Evolutionary conservation across 2,888 invertebrate genomes (phyloP).

Genomic region (Acanthosepion pharaonis): DNA sequence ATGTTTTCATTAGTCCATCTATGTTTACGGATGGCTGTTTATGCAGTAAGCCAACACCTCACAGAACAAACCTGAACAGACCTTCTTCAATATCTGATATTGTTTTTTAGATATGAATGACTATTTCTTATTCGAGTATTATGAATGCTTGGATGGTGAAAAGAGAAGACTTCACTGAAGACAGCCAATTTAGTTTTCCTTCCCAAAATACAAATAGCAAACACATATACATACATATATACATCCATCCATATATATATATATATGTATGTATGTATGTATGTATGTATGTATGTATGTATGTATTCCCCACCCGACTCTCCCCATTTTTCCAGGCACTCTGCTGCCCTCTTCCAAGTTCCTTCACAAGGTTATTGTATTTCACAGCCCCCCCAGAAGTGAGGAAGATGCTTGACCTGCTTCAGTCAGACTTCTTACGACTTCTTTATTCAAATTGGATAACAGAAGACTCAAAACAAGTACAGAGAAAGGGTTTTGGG

Average conservation of each 20-base stretch:
- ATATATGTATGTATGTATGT: neutral
- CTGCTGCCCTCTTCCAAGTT: neutral
- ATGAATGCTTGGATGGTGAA: neutral
- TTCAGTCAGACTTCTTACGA: neutral
- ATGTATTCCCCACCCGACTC: neutral
- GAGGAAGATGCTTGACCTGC: neutral
- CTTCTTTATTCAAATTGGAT: slow-evolving; percentile 20
- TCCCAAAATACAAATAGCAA: neutral
- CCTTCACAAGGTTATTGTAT: neutral
- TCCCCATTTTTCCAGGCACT: neutral
- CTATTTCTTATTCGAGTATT: neutral
- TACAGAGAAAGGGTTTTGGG: neutral
- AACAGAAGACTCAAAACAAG: neutral
- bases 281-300: neutral
- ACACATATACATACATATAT: neutral
- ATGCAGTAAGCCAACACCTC: neutral
- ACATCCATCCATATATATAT: neutral
- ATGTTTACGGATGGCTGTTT: neutral
- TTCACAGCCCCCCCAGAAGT: neutral
- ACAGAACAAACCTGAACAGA: neutral
- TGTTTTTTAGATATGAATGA: slow-evolving; percentile 33
- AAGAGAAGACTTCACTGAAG: too few relatives aligned
- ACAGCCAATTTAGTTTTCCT: neutral
- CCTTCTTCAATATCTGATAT: slow-evolving; percentile 33
- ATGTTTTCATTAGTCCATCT: neutral